phyloP scores from a whole-genome alignment of 2,113 vertebrate genomes.

The Taurulus bubalis region DNA sequence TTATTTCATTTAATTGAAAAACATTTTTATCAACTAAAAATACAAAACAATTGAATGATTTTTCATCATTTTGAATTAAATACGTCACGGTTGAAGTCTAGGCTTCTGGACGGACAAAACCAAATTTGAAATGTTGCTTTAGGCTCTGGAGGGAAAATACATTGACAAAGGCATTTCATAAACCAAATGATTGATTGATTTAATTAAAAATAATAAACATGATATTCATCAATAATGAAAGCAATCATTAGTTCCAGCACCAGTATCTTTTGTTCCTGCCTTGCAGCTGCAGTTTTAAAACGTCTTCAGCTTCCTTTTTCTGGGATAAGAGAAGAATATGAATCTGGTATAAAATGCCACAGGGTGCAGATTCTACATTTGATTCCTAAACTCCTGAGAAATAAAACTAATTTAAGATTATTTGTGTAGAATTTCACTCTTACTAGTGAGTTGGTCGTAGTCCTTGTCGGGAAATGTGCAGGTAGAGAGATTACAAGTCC shows the following conservation, averaged over 20 bases:
- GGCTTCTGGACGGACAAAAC: neutral
- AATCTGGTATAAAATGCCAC: neutral
- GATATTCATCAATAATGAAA: neutral
- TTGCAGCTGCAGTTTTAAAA: constrained; percentile 14
- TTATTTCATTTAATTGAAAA: neutral
- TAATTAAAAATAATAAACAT: neutral
- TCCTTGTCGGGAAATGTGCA: neutral
- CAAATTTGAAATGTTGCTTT: neutral
- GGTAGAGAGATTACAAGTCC: neutral
- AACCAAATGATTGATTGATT: constrained; percentile 6
- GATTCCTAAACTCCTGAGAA: neutral
- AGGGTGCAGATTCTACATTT: neutral
- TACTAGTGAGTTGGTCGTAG: neutral
- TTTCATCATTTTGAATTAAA: neutral
- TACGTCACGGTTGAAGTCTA: neutral
- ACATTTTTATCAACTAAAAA: neutral
- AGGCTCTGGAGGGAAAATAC: no score
- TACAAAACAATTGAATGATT: neutral
- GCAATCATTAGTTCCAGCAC: neutral
- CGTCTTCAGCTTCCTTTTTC: neutral
- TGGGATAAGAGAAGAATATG: neutral
- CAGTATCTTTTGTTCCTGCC: neutral
- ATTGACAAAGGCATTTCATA: neutral
- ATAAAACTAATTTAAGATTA: neutral
- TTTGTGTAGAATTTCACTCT: neutral